Evolutionary conservation across 2,797 vertebrate genomes (phyloP).

Genomic region (Neopelma chrysocephalum): DNA sequence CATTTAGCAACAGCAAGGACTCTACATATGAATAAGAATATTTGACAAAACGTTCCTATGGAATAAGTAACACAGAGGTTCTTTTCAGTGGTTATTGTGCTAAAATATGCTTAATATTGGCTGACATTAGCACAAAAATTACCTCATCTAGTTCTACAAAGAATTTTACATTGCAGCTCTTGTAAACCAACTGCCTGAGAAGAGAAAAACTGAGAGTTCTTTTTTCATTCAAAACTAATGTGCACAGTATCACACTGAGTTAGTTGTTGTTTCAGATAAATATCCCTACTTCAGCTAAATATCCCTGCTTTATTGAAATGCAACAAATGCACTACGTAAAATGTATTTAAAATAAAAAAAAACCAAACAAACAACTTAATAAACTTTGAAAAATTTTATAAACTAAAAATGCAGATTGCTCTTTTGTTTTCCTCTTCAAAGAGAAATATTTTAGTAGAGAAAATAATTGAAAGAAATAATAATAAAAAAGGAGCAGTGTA

Average conservation of each 20-base stretch:
- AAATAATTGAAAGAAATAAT: not conserved
- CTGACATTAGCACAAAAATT: not conserved
- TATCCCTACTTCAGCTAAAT: slow-evolving; percentile 4
- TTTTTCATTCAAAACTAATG: not conserved
- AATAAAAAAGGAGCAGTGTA: not conserved
- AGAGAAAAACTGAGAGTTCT: slow-evolving; percentile 59
- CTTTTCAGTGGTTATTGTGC: not conserved
- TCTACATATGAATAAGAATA: not conserved
- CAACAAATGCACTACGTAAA: not conserved
- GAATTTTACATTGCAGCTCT: not conserved
- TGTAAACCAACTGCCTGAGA: slow-evolving; percentile 70
- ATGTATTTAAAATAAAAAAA: not conserved
- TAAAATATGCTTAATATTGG: not conserved
- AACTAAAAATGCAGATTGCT: not conserved
- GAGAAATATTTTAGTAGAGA: not conserved
- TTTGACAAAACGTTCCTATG: not conserved
- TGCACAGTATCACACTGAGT: not conserved
- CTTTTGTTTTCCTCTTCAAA: not conserved
- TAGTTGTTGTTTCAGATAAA: slow-evolving; percentile 13
- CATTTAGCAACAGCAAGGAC: not conserved
- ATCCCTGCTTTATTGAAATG: not conserved
- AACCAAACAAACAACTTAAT: not conserved
- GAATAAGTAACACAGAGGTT: not conserved
- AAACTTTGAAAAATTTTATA: not conserved
- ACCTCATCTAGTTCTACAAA: not conserved